phyloP scores from a whole-genome alignment of 64 coral and sea anemone species.

The Actinia tenebrosa region DNA sequence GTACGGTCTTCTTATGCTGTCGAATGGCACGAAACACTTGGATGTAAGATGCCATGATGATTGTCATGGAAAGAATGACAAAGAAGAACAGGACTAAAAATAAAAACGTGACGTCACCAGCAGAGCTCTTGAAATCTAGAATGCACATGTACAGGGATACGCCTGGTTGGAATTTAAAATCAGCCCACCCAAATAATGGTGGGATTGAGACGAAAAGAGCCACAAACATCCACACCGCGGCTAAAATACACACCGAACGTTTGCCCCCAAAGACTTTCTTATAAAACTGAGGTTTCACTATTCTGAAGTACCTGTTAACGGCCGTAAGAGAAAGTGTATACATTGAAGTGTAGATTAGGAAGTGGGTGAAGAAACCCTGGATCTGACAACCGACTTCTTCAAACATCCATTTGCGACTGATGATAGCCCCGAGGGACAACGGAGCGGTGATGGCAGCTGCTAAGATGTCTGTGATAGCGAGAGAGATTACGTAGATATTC shows the following conservation, averaged over 20 bases:
- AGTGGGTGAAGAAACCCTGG: constrained; percentile 56
- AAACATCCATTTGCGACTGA: constrained; percentile 60
- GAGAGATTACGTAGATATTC: constrained; percentile 60
- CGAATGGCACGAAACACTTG: constrained; percentile 25
- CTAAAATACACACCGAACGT: not conserved
- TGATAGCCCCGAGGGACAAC: constrained; percentile 37
- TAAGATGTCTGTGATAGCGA: constrained; percentile 61
- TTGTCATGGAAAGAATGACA: not conserved
- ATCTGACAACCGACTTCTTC: constrained; percentile 36
- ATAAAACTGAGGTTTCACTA: constrained; percentile 70
- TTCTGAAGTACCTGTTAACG: constrained; percentile 70
- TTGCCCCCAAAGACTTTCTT: constrained; percentile 37
- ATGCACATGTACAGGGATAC: constrained; percentile 30
- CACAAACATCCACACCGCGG: constrained; percentile 5
- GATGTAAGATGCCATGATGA: constrained; percentile 27
- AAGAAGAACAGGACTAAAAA: not conserved
- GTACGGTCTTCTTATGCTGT: constrained; percentile 5
- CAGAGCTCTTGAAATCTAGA: constrained; percentile 25
- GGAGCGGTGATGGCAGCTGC: constrained; percentile 48
- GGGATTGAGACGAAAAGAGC: constrained; percentile 8
- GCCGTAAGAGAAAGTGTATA: constrained; percentile 70
- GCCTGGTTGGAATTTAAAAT: constrained; percentile 31
- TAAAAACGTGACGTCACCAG: constrained; percentile 13
- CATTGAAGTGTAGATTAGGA: constrained; percentile 58
- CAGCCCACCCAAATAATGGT: constrained; percentile 12